These are phyloP conservation scores for Pseudococcus jackbeardsleyi DNA, from an alignment of 2,888 invertebrate species.

Conservation along the genomic window DNA sequence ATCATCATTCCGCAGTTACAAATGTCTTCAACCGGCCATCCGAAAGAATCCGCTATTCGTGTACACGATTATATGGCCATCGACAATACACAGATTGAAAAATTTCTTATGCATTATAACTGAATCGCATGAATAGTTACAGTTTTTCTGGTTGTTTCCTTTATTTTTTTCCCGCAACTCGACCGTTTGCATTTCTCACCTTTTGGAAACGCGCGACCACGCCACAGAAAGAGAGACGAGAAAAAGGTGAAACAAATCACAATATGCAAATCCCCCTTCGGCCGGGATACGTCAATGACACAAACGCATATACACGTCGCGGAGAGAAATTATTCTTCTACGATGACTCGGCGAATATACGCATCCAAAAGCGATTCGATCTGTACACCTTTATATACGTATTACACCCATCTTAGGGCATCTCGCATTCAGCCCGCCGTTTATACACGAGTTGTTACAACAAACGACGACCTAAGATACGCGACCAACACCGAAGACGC, in stretches of 20 bases:
- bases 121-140: constrained; percentile 40
- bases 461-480: background rate
- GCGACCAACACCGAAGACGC: constrained; percentile 35
- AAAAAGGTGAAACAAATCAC: constrained; percentile 43
- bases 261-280: constrained; percentile 44
- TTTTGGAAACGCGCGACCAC: background rate
- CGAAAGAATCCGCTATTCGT: constrained; percentile 41
- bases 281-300: constrained; percentile 36
- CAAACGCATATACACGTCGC: constrained; percentile 42
- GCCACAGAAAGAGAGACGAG: background rate
- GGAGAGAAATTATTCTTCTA: constrained; percentile 44
- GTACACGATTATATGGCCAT: constrained; percentile 41
- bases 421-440: background rate
- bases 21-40: background rate
- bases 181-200: background rate
- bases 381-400: constrained; percentile 5
- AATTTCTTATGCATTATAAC: constrained; percentile 30
- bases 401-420: background rate
- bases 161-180: constrained; percentile 3
- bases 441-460: background rate
- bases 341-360: constrained; percentile 36
- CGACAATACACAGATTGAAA: constrained; percentile 24
- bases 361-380: constrained; percentile 36
- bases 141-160: constrained; percentile 14
- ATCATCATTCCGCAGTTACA: background rate